phyloP scores from a whole-genome alignment of 1,140 invertebrate species.

The Goniozus legneri region DNA sequence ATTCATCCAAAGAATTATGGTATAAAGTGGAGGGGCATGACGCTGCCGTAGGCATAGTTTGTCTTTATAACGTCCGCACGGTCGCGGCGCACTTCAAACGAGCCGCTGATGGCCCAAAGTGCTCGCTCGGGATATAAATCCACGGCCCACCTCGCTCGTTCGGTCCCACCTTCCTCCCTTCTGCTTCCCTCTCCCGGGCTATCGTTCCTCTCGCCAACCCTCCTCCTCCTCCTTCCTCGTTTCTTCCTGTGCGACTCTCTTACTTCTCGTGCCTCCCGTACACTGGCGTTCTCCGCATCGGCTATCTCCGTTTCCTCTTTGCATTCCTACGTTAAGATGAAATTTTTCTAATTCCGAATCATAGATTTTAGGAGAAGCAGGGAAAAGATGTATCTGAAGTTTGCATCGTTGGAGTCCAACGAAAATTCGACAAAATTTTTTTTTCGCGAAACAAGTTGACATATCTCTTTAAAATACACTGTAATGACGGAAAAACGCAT shows the following conservation, averaged over 20 bases:
- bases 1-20: slow-evolving; percentile 47
- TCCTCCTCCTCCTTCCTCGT: slow-evolving; percentile 29
- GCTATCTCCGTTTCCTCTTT: too few relatives aligned
- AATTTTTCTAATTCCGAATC: too few relatives aligned
- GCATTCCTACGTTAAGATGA: too few relatives aligned
- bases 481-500: too few relatives aligned
- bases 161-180: slow-evolving; percentile 17
- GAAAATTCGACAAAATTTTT: too few relatives aligned
- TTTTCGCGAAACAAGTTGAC: too few relatives aligned
- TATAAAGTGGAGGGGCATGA: slow-evolving; percentile 51
- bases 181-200: slow-evolving; percentile 7
- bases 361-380: too few relatives aligned
- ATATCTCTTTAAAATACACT: too few relatives aligned
- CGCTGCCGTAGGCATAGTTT: slow-evolving; percentile 53
- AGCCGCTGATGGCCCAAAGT: slow-evolving; percentile 55
- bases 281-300: too few relatives aligned
- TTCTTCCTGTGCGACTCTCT: slow-evolving; percentile 7
- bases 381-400: too few relatives aligned
- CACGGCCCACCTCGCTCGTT: slow-evolving; percentile 41
- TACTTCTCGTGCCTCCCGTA: too few relatives aligned
- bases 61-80: slow-evolving; percentile 54
- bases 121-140: slow-evolving; percentile 54
- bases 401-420: too few relatives aligned
- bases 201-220: slow-evolving; percentile 16
- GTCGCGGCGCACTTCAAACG: slow-evolving; percentile 51